phyloP scores from a whole-genome alignment of 2,888 invertebrate species.

The Strigamia transsilvanica region DNA sequence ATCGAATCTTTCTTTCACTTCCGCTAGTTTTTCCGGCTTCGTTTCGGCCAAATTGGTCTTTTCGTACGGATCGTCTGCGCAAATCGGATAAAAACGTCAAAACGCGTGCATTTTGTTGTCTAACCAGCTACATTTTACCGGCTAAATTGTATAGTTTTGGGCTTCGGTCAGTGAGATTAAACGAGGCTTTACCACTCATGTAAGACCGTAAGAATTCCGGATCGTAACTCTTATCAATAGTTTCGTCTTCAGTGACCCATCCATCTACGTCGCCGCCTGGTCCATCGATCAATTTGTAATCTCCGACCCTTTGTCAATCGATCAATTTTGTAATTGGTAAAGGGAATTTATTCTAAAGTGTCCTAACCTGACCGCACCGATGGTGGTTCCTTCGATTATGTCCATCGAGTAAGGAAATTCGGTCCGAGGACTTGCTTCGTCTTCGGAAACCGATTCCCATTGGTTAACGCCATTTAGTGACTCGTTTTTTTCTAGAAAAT shows the following conservation, averaged over 20 bases:
- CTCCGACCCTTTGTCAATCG: not conserved
- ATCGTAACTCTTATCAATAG: not conserved
- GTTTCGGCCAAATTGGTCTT: not conserved
- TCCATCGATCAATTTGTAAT: slow-evolving; percentile 21
- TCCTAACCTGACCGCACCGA: slow-evolving; percentile 28
- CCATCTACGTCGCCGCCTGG: not conserved
- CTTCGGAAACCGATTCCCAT: not conserved
- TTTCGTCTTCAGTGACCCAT: not conserved
- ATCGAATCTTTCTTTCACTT: not conserved
- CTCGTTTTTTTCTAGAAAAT: not conserved
- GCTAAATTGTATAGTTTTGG: no score
- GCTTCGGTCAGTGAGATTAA: not conserved
- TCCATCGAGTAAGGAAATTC: slow-evolving; percentile 7
- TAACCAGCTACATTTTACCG: no score
- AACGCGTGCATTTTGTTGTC: no score
- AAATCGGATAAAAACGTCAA: no score
- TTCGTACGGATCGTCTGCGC: not conserved
- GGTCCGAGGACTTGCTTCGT: not conserved
- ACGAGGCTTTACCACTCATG: no score
- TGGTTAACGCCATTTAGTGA: slow-evolving; percentile 7
- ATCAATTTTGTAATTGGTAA: not conserved
- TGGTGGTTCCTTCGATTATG: not conserved
- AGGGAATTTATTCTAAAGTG: not conserved
- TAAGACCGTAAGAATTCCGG: not conserved
- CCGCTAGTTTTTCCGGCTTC: not conserved